phyloP scores from a whole-genome alignment of 2,113 vertebrate species.

The Aphyosemion australe region DNA sequence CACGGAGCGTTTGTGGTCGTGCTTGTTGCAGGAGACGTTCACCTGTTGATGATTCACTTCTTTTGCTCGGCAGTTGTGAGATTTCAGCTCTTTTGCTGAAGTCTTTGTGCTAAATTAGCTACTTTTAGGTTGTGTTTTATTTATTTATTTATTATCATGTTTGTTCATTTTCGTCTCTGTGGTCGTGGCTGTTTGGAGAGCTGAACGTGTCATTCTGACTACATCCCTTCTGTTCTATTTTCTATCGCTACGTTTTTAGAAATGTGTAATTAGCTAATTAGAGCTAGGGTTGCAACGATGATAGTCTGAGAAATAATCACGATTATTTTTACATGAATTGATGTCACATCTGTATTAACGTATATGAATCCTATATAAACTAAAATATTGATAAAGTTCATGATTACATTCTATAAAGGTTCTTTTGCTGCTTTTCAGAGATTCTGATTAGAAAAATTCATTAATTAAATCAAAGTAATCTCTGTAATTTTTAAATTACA shows the following conservation, averaged over 20 bases:
- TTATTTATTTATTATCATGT: not conserved
- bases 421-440: no score
- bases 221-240: not conserved
- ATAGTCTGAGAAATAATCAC: no score
- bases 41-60: conserved; percentile 17
- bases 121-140: conserved; percentile 1
- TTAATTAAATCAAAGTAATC: no score
- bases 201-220: conserved; percentile 30
- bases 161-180: not conserved
- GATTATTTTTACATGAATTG: no score
- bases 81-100: conserved; percentile 21
- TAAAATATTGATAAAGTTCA: no score
- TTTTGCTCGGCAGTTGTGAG: not conserved
- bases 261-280: no score
- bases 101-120: not conserved
- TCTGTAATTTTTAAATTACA: no score
- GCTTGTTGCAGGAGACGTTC: conserved; percentile 4
- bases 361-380: no score
- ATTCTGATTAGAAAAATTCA: no score
- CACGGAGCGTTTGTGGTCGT: not conserved
- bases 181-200: conserved; percentile 32
- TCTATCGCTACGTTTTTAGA: not conserved
- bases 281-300: no score
- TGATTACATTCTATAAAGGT: no score
- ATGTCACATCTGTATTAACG: no score